Conservation (phyloP, 2,113 vertebrate genomes). For the Nibea albiflora region DNA sequence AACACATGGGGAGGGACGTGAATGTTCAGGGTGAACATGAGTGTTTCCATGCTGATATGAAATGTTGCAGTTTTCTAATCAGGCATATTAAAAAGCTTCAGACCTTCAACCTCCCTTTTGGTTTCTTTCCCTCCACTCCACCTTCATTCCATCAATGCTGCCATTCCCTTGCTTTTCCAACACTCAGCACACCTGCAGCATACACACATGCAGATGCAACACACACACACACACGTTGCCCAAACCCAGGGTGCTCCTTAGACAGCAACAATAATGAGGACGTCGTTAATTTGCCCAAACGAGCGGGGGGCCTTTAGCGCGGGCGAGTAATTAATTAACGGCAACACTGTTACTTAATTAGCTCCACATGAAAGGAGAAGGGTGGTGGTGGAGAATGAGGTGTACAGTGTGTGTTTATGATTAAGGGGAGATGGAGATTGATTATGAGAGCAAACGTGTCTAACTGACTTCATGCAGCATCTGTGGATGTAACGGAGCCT, state of each 20-base stretch:
- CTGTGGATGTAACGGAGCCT: conserved; percentile 3
- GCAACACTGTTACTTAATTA: conserved; percentile 80
- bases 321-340: conserved; percentile 76
- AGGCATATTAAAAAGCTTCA: neutral
- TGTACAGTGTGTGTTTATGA: conserved; percentile 44
- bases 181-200: conserved; percentile 40
- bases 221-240: conserved; percentile 25
- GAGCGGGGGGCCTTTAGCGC: conserved; percentile 67
- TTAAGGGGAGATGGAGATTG: conserved; percentile 49
- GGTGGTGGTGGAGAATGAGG: conserved; percentile 45
- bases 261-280: conserved; percentile 74
- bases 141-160: neutral
- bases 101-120: neutral
- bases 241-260: conserved; percentile 59
- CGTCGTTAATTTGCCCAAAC: conserved; percentile 74
- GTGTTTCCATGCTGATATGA: neutral
- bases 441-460: conserved; percentile 35
- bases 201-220: conserved; percentile 18
- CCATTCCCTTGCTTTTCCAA: neutral
- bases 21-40: conserved; percentile 2
- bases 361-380: conserved; percentile 73
- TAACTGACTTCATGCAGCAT: conserved; percentile 34
- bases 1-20: conserved; percentile 7
- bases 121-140: neutral
- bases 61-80: neutral